phyloP scores from a whole-genome alignment of 1,140 invertebrate species.

The Orius insidiosus region DNA sequence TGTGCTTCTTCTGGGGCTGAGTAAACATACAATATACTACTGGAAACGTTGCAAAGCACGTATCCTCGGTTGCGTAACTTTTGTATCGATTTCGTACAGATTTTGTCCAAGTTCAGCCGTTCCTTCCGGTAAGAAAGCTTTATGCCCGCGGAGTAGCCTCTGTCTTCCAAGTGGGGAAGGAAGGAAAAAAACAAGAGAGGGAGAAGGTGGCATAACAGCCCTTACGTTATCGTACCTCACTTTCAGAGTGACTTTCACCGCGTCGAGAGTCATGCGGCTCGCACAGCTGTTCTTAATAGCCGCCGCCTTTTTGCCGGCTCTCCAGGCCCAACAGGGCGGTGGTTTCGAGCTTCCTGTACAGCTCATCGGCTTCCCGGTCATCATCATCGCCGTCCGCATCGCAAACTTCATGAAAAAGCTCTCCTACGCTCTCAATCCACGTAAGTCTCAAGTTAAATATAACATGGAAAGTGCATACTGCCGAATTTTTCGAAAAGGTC shows the following conservation, averaged over 20 bases:
- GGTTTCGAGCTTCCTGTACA: constrained; percentile 59
- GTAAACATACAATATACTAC: no score
- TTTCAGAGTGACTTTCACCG: constrained; percentile 14
- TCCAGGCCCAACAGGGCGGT: constrained; percentile 2
- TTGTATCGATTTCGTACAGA: no score
- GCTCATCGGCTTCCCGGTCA: constrained; percentile 63
- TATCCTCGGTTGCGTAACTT: no score
- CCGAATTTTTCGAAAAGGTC: background rate
- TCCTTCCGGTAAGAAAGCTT: no score
- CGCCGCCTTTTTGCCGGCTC: constrained; percentile 1
- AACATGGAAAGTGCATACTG: background rate
- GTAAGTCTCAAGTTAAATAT: constrained; percentile 35
- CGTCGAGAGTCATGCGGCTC: constrained; percentile 4
- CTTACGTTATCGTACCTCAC: constrained; percentile 7
- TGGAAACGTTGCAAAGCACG: no score
- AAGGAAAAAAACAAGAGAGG: background rate
- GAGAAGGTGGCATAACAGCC: constrained; percentile 10
- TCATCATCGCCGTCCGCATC: constrained; percentile 58
- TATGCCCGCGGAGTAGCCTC: no score
- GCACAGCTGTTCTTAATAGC: constrained; percentile 5
- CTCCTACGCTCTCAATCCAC: constrained; percentile 59
- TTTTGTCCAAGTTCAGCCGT: no score
- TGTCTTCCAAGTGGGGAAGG: no score
- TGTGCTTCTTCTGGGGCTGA: no score
- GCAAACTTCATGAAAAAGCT: constrained; percentile 69